Conservation (phyloP, 2,113 vertebrate species). For the Anarhynchus alexandrinus region DNA sequence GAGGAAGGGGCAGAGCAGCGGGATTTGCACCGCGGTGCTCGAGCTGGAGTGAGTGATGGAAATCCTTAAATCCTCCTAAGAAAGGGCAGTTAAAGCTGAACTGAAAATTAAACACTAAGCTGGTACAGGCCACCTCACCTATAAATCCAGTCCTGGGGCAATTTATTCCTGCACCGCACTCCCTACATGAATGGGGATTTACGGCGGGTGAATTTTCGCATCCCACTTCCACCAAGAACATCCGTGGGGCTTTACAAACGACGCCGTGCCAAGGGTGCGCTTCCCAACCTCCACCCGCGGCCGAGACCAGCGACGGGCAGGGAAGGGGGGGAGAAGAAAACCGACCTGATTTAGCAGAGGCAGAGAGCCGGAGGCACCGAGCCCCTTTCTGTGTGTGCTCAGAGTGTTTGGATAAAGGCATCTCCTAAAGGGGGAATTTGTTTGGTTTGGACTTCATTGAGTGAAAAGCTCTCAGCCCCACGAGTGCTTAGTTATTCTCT, state of each 20-base stretch:
- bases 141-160: slow-evolving; percentile 2
- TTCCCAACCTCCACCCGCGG: not conserved
- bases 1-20: not conserved
- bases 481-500: slow-evolving; percentile 59
- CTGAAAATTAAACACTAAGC: slow-evolving; percentile 48
- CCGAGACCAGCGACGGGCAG: fast-evolving
- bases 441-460: slow-evolving; percentile 71
- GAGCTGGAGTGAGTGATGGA: not conserved
- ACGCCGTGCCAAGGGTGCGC: fast-evolving
- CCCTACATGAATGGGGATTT: not conserved
- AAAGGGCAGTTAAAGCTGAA: slow-evolving; percentile 22
- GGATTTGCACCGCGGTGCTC: fast-evolving
- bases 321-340: not conserved
- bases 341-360: not conserved
- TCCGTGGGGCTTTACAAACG: not conserved
- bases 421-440: slow-evolving; percentile 35
- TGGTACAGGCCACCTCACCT: slow-evolving; percentile 11
- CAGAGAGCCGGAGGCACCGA: fast-evolving
- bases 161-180: not conserved
- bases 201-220: fast-evolving
- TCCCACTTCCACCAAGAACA: not conserved
- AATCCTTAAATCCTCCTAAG: slow-evolving; percentile 31
- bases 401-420: slow-evolving; percentile 35
- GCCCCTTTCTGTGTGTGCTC: not conserved
- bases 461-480: slow-evolving; percentile 67